Base-by-base conservation (phyloP, 2,888 invertebrate genomes). In the Deroplatys truncata region DNA sequence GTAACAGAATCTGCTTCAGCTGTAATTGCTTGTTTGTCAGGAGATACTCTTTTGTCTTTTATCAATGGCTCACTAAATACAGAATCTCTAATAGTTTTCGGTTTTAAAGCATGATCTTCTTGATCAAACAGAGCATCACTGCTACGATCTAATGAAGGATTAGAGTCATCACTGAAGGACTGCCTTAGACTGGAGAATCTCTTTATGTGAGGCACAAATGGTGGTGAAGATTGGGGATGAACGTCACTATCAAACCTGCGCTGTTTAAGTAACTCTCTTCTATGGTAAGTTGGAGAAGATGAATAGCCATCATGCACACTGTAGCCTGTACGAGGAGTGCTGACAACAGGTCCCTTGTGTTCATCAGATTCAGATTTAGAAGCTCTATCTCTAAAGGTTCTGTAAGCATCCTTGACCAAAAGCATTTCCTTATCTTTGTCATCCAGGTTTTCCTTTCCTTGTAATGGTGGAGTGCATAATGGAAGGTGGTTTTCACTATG, bases 361-460 rank as follows among this genome's bases (percentile, higher is more conserved):
- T 87, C 35, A 87, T 87, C 87, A 29, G 87, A 87, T 82, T 87
- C 87, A 87, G 87, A 87, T 25, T 87, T 87, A 8, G 87, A 28
- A 82, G n/a, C 35, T 31, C 87, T 87, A 72, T 72, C 20, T 72
- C 56, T 72, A 72, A 72, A 72, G 10, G 56, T 72, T 72, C 56
- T 72, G 15, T 72, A 72, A 5, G 56, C 25, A 25, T 72, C 56
- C 20, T 25, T 72, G 16, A 9, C 5, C 0, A 72, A 5, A 72
- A 25, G 7, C 7, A 20, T 72, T 25, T 72, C 56, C 20, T 72
- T 72, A 72, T 72, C 56, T 72, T 72, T 72, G 5, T 72, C 56
- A 72, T 72, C 56, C 25, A 25, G 56, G 20, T 72, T 16, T 72
- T 72, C 56, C 1, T 72, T 72, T 72, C 20, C 56, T 20, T 72